These are phyloP conservation scores for Dusona sp. DNA, from an alignment of 2,888 invertebrate genomes.

Conservation along the genomic window DNA sequence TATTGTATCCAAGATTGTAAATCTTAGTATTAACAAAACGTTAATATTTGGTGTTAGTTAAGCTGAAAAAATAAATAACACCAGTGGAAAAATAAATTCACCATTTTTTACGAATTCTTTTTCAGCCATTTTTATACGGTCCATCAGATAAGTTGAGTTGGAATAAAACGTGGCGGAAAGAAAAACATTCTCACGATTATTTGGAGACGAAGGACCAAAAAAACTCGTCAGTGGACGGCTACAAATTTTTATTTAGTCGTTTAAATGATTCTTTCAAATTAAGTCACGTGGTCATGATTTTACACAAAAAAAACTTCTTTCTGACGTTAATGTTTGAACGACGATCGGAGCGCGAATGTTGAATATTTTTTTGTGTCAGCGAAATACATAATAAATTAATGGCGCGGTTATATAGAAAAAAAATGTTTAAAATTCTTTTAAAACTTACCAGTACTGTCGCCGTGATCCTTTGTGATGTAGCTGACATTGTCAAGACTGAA, in stretches of 20 bases:
- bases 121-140: too few relatives aligned
- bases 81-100: slow-evolving; percentile 4
- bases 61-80: not conserved
- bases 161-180: not conserved
- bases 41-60: not conserved
- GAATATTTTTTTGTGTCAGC: too few relatives aligned
- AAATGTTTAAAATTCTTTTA: not conserved
- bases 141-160: not conserved
- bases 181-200: slow-evolving; percentile 21
- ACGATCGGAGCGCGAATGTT: too few relatives aligned
- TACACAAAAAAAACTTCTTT: too few relatives aligned
- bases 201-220: not conserved
- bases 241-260: too few relatives aligned
- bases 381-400: too few relatives aligned
- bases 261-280: too few relatives aligned
- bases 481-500: slow-evolving; percentile 95
- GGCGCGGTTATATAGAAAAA: not conserved
- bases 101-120: slow-evolving; percentile 3
- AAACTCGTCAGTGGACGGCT: not conserved
- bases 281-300: too few relatives aligned
- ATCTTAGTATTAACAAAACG: not conserved
- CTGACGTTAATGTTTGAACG: too few relatives aligned
- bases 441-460: slow-evolving; percentile 86
- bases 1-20: not conserved
- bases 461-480: slow-evolving; percentile 94